These are phyloP conservation scores for Chionodraco myersi DNA, from an alignment of 2,113 vertebrate genomes.

Conservation along the genomic window DNA sequence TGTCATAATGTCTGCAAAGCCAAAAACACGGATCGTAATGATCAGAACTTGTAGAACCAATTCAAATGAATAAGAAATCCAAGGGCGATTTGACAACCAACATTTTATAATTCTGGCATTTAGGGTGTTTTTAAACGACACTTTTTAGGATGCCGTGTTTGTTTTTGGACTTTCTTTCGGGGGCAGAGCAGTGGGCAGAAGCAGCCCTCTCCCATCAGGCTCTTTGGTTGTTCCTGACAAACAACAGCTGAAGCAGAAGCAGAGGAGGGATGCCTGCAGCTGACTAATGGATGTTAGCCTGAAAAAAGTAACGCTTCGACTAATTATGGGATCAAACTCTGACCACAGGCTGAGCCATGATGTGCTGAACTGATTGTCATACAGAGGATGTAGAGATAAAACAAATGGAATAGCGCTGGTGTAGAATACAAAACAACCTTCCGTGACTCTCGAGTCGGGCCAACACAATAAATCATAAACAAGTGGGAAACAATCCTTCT, in stretches of 20 bases:
- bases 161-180: neutral
- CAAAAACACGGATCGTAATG: too few relatives aligned
- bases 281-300: slow-evolving; percentile 22
- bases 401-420: neutral
- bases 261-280: slow-evolving; percentile 19
- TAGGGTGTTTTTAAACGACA: too few relatives aligned
- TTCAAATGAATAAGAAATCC: too few relatives aligned
- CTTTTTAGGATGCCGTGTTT: neutral
- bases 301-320: neutral
- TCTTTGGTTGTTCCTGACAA: slow-evolving; percentile 26
- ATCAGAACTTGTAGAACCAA: too few relatives aligned
- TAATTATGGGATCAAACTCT: slow-evolving; percentile 25
- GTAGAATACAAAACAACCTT: neutral
- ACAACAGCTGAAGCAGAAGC: slow-evolving; percentile 61
- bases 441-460: too few relatives aligned
- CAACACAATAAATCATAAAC: neutral
- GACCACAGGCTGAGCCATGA: slow-evolving; percentile 8
- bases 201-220: slow-evolving; percentile 25
- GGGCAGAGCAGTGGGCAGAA: neutral
- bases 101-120: too few relatives aligned
- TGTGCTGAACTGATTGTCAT: neutral
- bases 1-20: too few relatives aligned
- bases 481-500: too few relatives aligned
- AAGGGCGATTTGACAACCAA: too few relatives aligned
- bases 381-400: neutral